A percentile compares a stretch with the other conserved stretches of the same genome.
Evolutionary conservation across 2,888 invertebrate species (phyloP).

Genomic region (Limnephilus lunatus): DNA sequence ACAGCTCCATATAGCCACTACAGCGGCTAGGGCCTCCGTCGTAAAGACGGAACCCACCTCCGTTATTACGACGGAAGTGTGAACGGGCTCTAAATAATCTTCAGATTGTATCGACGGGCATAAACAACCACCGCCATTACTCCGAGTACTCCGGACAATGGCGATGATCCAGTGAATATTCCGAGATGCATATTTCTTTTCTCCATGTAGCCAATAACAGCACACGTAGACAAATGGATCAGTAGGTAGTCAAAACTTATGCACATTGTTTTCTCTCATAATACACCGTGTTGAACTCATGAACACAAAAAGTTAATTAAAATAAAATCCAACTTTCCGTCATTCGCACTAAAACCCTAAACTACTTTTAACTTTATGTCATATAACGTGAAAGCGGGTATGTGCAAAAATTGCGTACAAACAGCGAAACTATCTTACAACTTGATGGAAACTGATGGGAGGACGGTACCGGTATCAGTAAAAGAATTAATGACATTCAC

Average conservation of each 20-base stretch:
- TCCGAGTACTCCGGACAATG: slow-evolving; percentile 36
- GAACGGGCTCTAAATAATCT: no score
- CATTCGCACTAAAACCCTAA: no score
- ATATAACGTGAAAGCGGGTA: neutral
- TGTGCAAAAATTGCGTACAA: neutral
- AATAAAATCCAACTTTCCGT: no score
- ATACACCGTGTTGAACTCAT: neutral
- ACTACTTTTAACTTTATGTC: neutral
- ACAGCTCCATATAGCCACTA: no score
- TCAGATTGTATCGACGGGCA: slow-evolving; percentile 54
- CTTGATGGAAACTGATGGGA: neutral
- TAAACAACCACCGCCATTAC: slow-evolving; percentile 48
- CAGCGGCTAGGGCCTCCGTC: no score
- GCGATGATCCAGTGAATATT: slow-evolving; percentile 11
- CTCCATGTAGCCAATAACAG: neutral
- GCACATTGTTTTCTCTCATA: neutral
- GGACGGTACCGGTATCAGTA: neutral
- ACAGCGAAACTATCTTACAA: neutral
- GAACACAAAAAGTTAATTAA: neutral
- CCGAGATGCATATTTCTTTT: slow-evolving; percentile 26
- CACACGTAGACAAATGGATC: neutral
- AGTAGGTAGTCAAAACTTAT: neutral
- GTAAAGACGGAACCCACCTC: no score
- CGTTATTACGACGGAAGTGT: no score
- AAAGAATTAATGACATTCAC: neutral